Conservation (phyloP, 2,113 vertebrate species). For the Rattus rattus region DNA sequence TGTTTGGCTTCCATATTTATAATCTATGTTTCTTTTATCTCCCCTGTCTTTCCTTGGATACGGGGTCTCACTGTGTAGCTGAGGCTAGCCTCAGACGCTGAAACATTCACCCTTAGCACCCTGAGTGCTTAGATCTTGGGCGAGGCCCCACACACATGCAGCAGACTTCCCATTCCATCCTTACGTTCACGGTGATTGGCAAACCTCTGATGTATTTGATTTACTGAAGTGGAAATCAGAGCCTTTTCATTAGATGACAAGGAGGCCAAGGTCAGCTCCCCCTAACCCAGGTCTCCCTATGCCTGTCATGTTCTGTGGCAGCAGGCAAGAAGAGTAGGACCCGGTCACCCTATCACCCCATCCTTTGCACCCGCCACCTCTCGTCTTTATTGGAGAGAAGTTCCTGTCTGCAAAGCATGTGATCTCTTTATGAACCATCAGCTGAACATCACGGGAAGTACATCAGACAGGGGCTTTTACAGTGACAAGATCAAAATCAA, state of each 20-base stretch:
- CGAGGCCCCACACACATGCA: too few species aligned
- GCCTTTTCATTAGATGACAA: neutral
- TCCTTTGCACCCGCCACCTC: neutral
- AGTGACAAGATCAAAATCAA: neutral
- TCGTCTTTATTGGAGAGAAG: neutral
- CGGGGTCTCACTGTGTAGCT: neutral
- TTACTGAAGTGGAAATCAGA: neutral
- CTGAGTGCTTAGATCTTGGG: neutral
- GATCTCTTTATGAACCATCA: neutral
- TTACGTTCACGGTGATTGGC: neutral
- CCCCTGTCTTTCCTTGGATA: neutral
- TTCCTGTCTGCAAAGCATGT: neutral
- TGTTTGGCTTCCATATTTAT: too few species aligned
- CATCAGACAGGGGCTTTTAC: neutral
- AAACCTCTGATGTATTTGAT: neutral
- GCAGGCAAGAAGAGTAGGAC: neutral
- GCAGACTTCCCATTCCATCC: neutral
- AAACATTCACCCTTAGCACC: neutral
- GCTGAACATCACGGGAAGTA: neutral
- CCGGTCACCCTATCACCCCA: neutral
- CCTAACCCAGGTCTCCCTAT: rapidly evolving
- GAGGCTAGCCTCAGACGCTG: neutral
- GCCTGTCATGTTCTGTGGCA: neutral
- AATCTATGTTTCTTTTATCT: neutral
- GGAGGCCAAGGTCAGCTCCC: neutral